Percentiles rank a stretch among this genome's conserved stretches.
Evolutionary conservation across 1,140 invertebrate species (phyloP).

Genomic region (Diuraphis noxia): DNA sequence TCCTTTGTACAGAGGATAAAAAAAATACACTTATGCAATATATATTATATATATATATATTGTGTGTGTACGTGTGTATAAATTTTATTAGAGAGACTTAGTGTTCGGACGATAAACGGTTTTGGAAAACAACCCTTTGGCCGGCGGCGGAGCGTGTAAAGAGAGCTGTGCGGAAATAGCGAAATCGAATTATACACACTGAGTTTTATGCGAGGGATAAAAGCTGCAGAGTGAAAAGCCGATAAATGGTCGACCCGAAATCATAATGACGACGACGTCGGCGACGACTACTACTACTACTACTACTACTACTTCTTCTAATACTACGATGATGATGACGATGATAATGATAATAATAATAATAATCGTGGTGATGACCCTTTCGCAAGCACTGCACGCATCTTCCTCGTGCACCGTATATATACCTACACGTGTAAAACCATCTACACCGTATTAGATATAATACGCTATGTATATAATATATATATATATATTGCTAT

Average conservation of each 20-base stretch:
- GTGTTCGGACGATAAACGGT: conserved; percentile 44
- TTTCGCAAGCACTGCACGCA: not conserved
- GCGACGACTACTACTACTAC: not conserved
- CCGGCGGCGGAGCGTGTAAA: conserved; percentile 46
- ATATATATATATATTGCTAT: not conserved
- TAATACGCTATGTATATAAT: not conserved
- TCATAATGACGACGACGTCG: not conserved
- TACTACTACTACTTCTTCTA: too few relatives aligned
- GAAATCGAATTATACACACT: conserved; percentile 37
- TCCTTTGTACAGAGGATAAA: not conserved
- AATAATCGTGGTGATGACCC: conserved; percentile 24
- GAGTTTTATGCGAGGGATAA: not conserved
- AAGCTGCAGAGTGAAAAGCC: not conserved
- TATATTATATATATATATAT: too few relatives aligned
- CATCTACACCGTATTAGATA: not conserved
- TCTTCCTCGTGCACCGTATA: not conserved
- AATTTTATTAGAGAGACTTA: not conserved
- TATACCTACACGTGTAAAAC: not conserved
- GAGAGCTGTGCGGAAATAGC: conserved; percentile 12
- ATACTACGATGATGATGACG: not conserved
- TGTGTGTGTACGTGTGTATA: not conserved
- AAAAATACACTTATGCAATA: not conserved
- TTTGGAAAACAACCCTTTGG: conserved; percentile 44
- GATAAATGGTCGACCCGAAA: conserved; percentile 1
- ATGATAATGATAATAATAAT: not conserved